Conservation (phyloP, 1,140 invertebrate species). For the Notospermus geniculatus region DNA sequence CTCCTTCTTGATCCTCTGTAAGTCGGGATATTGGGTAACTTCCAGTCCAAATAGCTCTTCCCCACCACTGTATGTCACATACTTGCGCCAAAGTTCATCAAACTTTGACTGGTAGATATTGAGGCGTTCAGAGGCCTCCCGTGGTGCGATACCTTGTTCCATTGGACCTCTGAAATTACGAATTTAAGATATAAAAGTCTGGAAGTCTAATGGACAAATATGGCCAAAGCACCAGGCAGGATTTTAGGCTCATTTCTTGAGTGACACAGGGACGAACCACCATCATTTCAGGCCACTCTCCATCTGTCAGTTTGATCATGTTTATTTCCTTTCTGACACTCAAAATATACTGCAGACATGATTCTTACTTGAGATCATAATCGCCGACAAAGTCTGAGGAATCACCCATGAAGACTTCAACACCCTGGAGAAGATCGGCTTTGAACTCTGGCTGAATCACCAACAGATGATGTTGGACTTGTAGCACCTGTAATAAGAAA, state of each 20-base stretch:
- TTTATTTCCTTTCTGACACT: too few species aligned
- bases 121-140: constrained; percentile 89
- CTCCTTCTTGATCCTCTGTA: constrained; percentile 88
- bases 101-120: constrained; percentile 91
- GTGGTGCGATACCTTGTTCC: constrained; percentile 83
- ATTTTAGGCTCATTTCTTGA: too few species aligned
- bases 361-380: constrained; percentile 49
- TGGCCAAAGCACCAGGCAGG: too few species aligned
- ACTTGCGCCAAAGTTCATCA: constrained; percentile 92
- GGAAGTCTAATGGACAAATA: too few species aligned
- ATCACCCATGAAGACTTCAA: constrained; percentile 46
- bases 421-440: constrained; percentile 47
- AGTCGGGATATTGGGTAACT: constrained; percentile 86
- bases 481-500: constrained; percentile 30
- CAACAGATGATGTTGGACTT: constrained; percentile 52
- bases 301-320: too few species aligned
- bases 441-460: constrained; percentile 55
- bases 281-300: too few species aligned
- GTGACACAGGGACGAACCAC: too few species aligned
- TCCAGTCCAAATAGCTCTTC: constrained; percentile 91
- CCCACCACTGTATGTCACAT: constrained; percentile 89
- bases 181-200: constrained; percentile 11
- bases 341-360: too few species aligned
- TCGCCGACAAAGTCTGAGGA: constrained; percentile 43
- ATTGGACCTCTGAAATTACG: constrained; percentile 74